Percentiles rank a stretch among this genome's conserved stretches.
Conservation (phyloP, 2,797 vertebrate species). For the Danio jaintianensis region DNA sequence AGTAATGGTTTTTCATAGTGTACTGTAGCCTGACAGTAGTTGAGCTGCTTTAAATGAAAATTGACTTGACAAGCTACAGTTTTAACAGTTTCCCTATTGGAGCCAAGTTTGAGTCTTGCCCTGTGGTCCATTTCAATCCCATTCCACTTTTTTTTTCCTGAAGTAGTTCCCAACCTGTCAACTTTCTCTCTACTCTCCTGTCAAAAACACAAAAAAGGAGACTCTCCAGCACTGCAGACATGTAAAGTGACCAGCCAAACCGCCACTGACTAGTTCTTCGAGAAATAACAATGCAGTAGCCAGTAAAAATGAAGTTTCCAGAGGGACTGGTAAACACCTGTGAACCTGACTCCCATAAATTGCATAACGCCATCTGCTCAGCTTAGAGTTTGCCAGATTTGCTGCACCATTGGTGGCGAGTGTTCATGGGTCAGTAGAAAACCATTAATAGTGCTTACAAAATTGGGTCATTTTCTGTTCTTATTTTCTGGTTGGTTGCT, state of each 20-base stretch:
- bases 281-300: neutral
- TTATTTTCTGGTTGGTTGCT: no score
- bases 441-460: no score
- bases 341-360: no score
- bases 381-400: no score
- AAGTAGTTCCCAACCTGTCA: neutral
- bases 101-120: neutral
- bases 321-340: no score
- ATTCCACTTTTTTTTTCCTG: conserved; percentile 2
- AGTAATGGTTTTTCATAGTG: neutral
- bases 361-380: no score
- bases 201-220: neutral
- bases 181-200: neutral
- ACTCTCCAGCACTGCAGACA: neutral
- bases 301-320: no score
- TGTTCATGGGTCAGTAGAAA: no score
- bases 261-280: neutral
- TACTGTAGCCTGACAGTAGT: neutral
- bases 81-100: neutral
- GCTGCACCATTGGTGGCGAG: no score
- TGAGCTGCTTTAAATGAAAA: neutral
- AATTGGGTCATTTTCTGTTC: no score
- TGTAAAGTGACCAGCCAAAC: neutral
- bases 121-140: neutral
- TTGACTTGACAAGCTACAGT: neutral